These are phyloP conservation scores for Chydorus sphaericus DNA, from an alignment of 2,888 invertebrate species.

Conservation along the genomic window DNA sequence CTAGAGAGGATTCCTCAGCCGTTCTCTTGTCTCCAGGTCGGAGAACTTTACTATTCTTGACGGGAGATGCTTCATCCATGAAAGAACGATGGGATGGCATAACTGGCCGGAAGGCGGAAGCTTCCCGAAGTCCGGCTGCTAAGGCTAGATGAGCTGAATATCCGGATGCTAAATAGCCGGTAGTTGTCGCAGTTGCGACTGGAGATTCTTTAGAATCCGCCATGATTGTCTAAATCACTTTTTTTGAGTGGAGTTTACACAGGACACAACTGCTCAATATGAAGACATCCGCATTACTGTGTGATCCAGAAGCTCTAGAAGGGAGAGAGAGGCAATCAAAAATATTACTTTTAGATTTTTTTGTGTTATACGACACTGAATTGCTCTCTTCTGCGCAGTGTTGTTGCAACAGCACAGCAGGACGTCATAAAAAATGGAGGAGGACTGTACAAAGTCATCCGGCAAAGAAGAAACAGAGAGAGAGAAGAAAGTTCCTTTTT, in stretches of 20 bases:
- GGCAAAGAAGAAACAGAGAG: too few species aligned
- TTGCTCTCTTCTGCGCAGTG: too few species aligned
- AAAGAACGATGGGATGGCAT: slow-evolving; percentile 58
- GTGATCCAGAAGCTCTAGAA: too few species aligned
- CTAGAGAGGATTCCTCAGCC: slow-evolving; percentile 7
- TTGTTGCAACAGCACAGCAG: background rate
- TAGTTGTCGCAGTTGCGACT: too few species aligned
- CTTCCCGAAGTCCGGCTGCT: slow-evolving; percentile 37
- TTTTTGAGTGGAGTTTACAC: background rate
- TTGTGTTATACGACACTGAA: too few species aligned
- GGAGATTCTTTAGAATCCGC: slow-evolving; percentile 2
- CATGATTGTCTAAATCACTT: background rate
- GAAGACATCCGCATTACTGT: background rate
- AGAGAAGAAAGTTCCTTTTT: too few species aligned
- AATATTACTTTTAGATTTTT: too few species aligned
- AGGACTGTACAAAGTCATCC: too few species aligned
- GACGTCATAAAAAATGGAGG: slow-evolving; percentile 1
- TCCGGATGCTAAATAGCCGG: too few species aligned
- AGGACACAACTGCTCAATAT: background rate
- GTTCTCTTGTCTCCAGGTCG: slow-evolving; percentile 10
- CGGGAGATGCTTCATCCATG: slow-evolving; percentile 30
- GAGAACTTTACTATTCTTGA: background rate
- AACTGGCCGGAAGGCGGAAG: slow-evolving; percentile 72
- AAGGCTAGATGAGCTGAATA: too few species aligned
- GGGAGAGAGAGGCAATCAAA: too few species aligned